phyloP scores from a whole-genome alignment of 2,797 vertebrate genomes.

The Chaetodon trifasciatus region DNA sequence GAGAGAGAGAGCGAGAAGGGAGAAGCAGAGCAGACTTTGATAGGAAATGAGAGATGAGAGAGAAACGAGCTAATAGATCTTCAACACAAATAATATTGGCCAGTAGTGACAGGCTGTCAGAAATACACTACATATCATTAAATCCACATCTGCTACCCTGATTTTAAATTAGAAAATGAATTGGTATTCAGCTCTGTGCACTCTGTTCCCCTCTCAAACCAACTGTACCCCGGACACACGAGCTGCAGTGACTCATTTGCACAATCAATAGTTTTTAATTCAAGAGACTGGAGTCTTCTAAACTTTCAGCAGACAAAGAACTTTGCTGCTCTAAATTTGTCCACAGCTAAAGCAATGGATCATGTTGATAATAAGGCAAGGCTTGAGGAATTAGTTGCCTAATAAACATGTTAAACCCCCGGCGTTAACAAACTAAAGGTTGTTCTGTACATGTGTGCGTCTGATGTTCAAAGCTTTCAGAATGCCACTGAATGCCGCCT shows the following conservation, averaged over 20 bases:
- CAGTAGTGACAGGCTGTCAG: constrained; percentile 57
- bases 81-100: constrained; percentile 58
- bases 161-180: constrained; percentile 41
- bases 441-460: not conserved
- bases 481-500: constrained; percentile 10
- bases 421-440: not conserved
- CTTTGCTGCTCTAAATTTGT: constrained; percentile 38
- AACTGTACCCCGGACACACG: constrained; percentile 38
- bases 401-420: constrained; percentile 22
- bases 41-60: constrained; percentile 46
- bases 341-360: constrained; percentile 25
- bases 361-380: constrained; percentile 14
- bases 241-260: constrained; percentile 49
- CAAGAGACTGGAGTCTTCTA: constrained; percentile 30
- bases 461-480: constrained; percentile 5
- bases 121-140: constrained; percentile 54
- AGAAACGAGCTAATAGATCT: constrained; percentile 53
- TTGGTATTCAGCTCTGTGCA: constrained; percentile 48
- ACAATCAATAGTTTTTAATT: constrained; percentile 72
- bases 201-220: constrained; percentile 18
- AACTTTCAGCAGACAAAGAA: constrained; percentile 49
- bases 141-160: constrained; percentile 42
- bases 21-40: constrained; percentile 33
- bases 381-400: constrained; percentile 21
- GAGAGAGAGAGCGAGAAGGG: constrained; percentile 17